phyloP scores from a whole-genome alignment of 2,888 invertebrate species.

The Lasius platythorax region DNA sequence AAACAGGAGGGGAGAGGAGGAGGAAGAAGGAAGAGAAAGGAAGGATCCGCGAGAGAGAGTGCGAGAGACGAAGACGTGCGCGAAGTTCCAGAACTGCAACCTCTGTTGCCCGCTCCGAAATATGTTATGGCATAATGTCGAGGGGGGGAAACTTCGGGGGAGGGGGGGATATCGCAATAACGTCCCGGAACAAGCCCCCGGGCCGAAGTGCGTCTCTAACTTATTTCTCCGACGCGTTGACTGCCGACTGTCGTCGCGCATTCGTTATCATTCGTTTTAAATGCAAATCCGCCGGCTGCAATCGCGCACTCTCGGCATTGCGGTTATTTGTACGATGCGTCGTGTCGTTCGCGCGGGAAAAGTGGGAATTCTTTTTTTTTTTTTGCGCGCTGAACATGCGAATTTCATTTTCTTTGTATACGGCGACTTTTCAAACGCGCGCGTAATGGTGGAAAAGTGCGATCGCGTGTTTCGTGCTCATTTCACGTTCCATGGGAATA shows the following conservation, averaged over 20 bases:
- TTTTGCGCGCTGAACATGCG: background rate
- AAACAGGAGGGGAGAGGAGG: background rate
- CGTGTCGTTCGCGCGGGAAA: slow-evolving; percentile 23
- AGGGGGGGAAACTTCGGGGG: background rate
- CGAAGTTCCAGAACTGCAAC: slow-evolving; percentile 44
- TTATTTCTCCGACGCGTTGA: slow-evolving; percentile 51
- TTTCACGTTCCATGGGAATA: background rate
- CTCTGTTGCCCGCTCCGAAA: slow-evolving; percentile 41
- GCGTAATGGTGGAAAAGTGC: slow-evolving; percentile 21
- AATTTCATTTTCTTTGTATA: slow-evolving; percentile 13
- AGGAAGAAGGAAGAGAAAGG: background rate
- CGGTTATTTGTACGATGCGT: slow-evolving; percentile 35
- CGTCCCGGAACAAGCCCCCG: background rate
- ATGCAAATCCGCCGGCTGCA: slow-evolving; percentile 48
- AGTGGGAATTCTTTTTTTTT: slow-evolving; percentile 28
- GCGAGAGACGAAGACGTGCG: slow-evolving; percentile 25
- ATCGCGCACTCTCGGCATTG: slow-evolving; percentile 23
- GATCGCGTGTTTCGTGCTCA: slow-evolving; percentile 20
- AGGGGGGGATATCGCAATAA: slow-evolving; percentile 36
- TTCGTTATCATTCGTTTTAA: slow-evolving; percentile 57
- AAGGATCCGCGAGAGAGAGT: background rate
- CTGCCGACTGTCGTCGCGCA: slow-evolving; percentile 51
- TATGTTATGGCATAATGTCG: slow-evolving; percentile 44
- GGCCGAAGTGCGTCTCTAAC: slow-evolving; percentile 43
- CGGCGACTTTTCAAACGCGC: slow-evolving; percentile 22